Conservation (phyloP, 2,797 vertebrate species). For the Crenichthys baileyi region DNA sequence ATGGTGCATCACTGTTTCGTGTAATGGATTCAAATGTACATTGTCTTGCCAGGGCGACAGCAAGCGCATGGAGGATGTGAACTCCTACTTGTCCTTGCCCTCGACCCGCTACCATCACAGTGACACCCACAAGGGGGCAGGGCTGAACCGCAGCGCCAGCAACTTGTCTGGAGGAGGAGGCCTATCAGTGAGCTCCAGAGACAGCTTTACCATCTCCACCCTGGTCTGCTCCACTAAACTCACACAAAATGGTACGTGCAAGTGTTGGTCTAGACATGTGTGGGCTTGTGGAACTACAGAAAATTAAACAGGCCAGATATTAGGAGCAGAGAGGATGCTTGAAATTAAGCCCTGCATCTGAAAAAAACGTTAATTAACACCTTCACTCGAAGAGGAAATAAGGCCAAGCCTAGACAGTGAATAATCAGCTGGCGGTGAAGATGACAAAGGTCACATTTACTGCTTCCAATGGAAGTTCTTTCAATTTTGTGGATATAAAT, state of each 20-base stretch:
- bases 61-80: slow-evolving; percentile 96
- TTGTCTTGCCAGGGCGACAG: slow-evolving; percentile 88
- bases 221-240: slow-evolving; percentile 98
- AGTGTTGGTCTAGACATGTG: not conserved
- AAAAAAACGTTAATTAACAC: slow-evolving; percentile 50
- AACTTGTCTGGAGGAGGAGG: slow-evolving; percentile 76
- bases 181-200: slow-evolving; percentile 92
- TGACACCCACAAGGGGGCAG: slow-evolving; percentile 82
- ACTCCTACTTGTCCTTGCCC: slow-evolving; percentile 85
- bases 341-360: slow-evolving; percentile 49
- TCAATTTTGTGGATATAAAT: slow-evolving; percentile 11
- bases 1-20: not conserved
- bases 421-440: slow-evolving; percentile 49
- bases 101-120: slow-evolving; percentile 83
- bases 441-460: slow-evolving; percentile 40
- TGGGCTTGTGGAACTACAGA: not conserved
- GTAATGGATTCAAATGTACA: slow-evolving; percentile 4
- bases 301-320: slow-evolving; percentile 19
- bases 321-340: slow-evolving; percentile 24
- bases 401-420: slow-evolving; percentile 44
- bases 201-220: slow-evolving; percentile 91
- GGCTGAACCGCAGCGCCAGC: slow-evolving; percentile 85
- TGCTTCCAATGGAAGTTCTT: slow-evolving; percentile 3
- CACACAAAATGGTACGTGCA: slow-evolving; percentile 92
- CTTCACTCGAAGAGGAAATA: slow-evolving; percentile 44